A percentile compares a stretch with the other conserved stretches of the same genome.
Conservation (phyloP, 2,113 vertebrate species). For the Stictonetta naevosa region DNA sequence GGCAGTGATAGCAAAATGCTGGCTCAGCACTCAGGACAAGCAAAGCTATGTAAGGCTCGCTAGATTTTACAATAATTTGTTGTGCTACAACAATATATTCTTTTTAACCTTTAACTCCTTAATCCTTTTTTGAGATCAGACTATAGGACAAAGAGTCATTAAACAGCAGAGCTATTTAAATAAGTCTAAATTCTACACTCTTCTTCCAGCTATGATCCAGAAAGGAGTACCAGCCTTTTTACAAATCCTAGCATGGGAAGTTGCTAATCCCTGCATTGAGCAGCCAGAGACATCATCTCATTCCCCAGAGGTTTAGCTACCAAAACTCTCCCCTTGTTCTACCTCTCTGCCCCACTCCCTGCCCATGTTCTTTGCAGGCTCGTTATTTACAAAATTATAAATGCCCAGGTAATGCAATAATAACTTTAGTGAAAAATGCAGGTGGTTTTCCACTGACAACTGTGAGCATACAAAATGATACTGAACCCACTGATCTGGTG, state of each 20-base stretch:
- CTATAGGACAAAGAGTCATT: not conserved
- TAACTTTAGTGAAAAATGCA: not conserved
- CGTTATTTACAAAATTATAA: not conserved
- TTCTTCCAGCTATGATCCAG: not conserved
- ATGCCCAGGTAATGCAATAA: not conserved
- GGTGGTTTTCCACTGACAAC: not conserved
- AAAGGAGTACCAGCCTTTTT: not conserved
- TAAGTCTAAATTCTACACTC: not conserved
- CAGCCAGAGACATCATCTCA: not conserved
- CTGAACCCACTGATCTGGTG: not conserved
- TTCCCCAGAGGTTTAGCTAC: not conserved
- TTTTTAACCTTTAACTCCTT: constrained; percentile 13
- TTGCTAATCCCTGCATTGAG: not conserved
- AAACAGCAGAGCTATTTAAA: not conserved
- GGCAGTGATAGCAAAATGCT: not conserved
- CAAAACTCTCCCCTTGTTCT: not conserved
- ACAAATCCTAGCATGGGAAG: not conserved
- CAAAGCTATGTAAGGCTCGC: not conserved
- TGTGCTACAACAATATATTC: not conserved
- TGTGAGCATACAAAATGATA: not conserved
- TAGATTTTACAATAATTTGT: not conserved
- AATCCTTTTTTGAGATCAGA: not conserved
- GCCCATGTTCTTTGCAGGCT: not conserved
- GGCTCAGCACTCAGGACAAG: not conserved
- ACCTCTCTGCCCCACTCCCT: not conserved